Conservation (phyloP, 2,888 invertebrate genomes). For the Deroplatys truncata region DNA sequence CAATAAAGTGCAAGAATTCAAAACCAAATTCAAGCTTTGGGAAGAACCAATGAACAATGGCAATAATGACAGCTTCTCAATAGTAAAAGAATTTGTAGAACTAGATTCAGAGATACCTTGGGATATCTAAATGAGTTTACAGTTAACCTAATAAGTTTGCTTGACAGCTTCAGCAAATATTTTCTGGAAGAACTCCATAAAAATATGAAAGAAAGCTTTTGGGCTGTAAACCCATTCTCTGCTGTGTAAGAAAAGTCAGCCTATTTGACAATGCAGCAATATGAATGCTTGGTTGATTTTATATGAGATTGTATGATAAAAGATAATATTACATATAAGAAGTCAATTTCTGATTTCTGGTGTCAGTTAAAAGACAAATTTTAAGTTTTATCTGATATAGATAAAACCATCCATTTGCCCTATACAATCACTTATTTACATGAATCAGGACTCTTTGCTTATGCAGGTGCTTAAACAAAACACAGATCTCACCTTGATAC, state of each 20-base stretch:
- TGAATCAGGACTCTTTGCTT: no score
- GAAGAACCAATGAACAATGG: no score
- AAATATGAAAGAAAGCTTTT: background rate
- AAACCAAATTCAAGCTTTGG: no score
- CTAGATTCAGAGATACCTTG: background rate
- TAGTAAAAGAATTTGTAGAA: no score
- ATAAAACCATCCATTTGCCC: no score
- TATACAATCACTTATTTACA: no score
- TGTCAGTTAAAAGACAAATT: no score
- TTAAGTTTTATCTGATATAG: no score
- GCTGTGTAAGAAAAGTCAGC: background rate
- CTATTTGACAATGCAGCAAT: background rate
- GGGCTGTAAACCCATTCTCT: background rate
- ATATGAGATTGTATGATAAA: background rate
- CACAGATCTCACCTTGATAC: no score
- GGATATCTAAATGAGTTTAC: background rate
- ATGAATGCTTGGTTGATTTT: background rate
- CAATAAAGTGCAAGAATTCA: no score
- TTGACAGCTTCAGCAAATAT: background rate
- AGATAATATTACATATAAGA: background rate
- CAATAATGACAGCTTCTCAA: no score
- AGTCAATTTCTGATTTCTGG: background rate
- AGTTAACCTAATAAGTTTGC: background rate
- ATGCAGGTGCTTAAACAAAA: no score
- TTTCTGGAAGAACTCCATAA: background rate